Evolutionary conservation across 2,888 invertebrate species (phyloP), one percentile per base, ranked within the genome.

Genomic region (Patella ulyssiponensis): DNA sequence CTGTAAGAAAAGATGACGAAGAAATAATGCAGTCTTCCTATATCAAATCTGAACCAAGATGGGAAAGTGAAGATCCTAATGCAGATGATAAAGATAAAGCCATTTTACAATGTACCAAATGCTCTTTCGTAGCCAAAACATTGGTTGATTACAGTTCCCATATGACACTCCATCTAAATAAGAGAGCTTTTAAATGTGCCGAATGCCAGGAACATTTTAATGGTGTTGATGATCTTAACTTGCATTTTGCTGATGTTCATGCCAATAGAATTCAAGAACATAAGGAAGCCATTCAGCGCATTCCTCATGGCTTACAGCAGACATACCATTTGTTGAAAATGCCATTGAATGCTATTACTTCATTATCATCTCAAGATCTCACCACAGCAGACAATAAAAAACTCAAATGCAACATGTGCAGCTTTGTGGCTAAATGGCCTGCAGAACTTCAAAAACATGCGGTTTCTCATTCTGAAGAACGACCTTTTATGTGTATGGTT

Each of bases 401-500:
- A 74, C 84, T 90, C 56, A 89, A 90, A 83, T 91, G 91, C 80
- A 89, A 88, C 77, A 88, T 89, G 85, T 91, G 91, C 82, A 84
- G 86, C 15, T 91, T 89, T 86, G 86, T 89, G 17, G 91, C 91
- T 11, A 88, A 89, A 73, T 90, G 91, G 88, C 88, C 89, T 14
- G 89, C 91, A 1, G 91, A 91, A 77, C 85, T 91, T 17, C 88
- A 91, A 79, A 89, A 91, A 71, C 91, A 91, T 84, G 90, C 90
- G 54, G 88, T 91, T 20, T 89, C 89, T 12, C 91, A 91, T 82
- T 90, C 90, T 9, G 89, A 89, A 77, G 88, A 88, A 51, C 81
- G 90, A 17, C 91, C 90, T 7, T 89, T 89, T 78, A 85, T 89
- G 17, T 91, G 91, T 79, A 89, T 89, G 84, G 88, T 90, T 7